Conservation (phyloP, 35 echinoderm and acorn worm species). For the Patiria miniata region DNA sequence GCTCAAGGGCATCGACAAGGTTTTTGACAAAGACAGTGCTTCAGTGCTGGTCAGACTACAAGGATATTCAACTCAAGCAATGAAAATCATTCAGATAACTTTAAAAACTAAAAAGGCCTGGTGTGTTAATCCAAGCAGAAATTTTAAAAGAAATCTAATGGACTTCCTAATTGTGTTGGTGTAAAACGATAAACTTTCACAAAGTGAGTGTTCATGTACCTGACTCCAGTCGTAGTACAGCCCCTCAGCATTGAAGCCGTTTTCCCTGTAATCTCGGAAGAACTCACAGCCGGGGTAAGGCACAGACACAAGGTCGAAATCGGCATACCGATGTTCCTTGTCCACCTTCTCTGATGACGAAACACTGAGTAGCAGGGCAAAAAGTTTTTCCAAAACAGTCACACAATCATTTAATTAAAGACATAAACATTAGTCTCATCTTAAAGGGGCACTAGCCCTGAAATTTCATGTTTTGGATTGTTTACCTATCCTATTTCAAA, state of each 20-base stretch:
- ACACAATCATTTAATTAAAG: too few relatives aligned
- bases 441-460: too few relatives aligned
- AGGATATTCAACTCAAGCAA: too few relatives aligned
- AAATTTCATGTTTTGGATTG: too few relatives aligned
- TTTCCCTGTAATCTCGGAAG: constrained; percentile 95
- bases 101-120: neutral
- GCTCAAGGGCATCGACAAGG: too few relatives aligned
- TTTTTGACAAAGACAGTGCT: too few relatives aligned
- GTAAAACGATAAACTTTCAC: neutral
- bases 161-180: neutral
- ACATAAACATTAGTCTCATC: too few relatives aligned
- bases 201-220: constrained; percentile 38
- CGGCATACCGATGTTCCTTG: constrained; percentile 86
- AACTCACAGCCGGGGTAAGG: constrained; percentile 99
- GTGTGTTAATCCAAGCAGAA: neutral
- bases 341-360: constrained; percentile 98
- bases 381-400: too few relatives aligned
- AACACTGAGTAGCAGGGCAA: constrained; percentile 45
- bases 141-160: neutral
- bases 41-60: too few relatives aligned
- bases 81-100: neutral
- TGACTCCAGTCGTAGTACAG: constrained; percentile 92
- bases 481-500: too few relatives aligned
- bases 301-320: constrained; percentile 87
- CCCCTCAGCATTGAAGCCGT: constrained; percentile 84